Percentiles rank a stretch among this genome's conserved stretches.
These are phyloP conservation scores for Pemphigus obesinymphae DNA, from an alignment of 1,140 invertebrate genomes.

Conservation along the genomic window DNA sequence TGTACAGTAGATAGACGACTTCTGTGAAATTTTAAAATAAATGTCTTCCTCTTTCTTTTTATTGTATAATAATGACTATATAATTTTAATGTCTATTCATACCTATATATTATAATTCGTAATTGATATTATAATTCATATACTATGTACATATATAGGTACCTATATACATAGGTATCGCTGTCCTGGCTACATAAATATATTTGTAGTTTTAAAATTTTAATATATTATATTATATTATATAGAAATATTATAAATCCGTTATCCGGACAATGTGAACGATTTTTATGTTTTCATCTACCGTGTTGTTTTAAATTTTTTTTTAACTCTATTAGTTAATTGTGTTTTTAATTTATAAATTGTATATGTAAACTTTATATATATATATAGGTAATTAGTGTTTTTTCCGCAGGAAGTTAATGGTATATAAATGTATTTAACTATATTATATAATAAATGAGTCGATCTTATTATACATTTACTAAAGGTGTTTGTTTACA, in stretches of 20 bases:
- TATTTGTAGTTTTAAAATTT: constrained; percentile 17
- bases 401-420: background rate
- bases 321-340: constrained; percentile 6
- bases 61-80: background rate
- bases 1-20: too few relatives aligned
- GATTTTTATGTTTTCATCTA: background rate
- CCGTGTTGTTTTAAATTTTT: background rate
- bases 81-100: background rate
- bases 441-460: background rate
- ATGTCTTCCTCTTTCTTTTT: constrained; percentile 8
- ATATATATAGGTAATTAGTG: background rate
- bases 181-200: background rate
- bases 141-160: background rate
- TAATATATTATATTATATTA: too few relatives aligned
- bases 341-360: constrained; percentile 12
- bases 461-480: background rate
- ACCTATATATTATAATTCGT: background rate
- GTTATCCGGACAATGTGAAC: background rate
- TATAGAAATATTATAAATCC: background rate
- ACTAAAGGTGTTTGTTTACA: background rate
- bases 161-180: too few relatives aligned
- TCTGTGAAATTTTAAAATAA: background rate
- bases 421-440: background rate
- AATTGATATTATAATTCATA: background rate
- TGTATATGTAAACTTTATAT: background rate